A percentile compares a stretch with the other conserved stretches of the same genome.
Evolutionary conservation across 53 echinoderm and acorn worm species (phyloP).

Genomic region (Paracentrotus lividus): DNA sequence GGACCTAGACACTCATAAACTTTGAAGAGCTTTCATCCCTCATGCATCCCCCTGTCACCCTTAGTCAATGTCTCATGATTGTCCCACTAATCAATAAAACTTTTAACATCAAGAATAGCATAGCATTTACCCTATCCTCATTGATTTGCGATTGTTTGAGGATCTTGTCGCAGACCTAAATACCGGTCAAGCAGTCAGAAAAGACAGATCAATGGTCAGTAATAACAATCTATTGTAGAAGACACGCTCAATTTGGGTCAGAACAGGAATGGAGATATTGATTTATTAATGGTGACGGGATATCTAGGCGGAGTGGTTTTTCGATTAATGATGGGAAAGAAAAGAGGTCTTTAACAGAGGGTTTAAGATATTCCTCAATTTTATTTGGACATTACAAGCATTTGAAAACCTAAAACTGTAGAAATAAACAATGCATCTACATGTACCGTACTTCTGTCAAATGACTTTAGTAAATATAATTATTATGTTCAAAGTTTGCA

Average conservation of each 20-base stretch:
- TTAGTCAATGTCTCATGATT: not conserved
- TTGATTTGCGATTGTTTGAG: slow-evolving; percentile 25
- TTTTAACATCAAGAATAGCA: not conserved
- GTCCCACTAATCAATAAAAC: slow-evolving; percentile 28
- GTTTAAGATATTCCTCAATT: not conserved
- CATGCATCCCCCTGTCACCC: not conserved
- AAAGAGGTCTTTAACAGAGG: not conserved
- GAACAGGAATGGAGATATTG: not conserved
- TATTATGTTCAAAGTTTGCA: too few species aligned
- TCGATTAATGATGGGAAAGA: not conserved
- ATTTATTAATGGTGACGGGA: not conserved
- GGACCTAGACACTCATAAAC: not conserved
- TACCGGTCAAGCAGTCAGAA: not conserved
- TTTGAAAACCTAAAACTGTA: not conserved
- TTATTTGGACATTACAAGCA: not conserved
- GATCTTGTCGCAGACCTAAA: slow-evolving; percentile 6
- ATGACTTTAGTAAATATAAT: too few species aligned
- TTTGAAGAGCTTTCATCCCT: not conserved
- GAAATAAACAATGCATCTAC: not conserved
- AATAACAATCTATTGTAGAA: slow-evolving; percentile 8
- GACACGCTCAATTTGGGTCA: not conserved
- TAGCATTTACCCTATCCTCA: slow-evolving; percentile 26
- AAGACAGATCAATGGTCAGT: slow-evolving; percentile 6
- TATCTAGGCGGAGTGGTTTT: not conserved
- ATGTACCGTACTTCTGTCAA: not conserved